Evolutionary conservation across 2,113 vertebrate species (phyloP), one percentile per base, ranked within the genome.

Genomic region (Cygnus buccinator): DNA sequence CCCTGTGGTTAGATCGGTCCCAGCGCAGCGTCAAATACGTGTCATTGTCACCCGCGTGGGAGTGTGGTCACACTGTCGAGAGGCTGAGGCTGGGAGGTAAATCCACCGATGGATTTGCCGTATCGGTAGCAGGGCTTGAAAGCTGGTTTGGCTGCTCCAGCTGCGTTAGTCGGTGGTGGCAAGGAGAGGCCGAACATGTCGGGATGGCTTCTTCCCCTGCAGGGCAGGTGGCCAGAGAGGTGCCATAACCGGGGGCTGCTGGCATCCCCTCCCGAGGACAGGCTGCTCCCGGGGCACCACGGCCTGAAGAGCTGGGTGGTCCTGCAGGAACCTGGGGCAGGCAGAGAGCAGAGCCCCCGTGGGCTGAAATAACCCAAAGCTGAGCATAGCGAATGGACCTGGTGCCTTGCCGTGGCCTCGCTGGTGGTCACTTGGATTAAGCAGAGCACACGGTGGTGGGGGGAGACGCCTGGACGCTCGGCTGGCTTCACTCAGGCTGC

Each of bases 11-110:
- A 37, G 71, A 46, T 21, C 22, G 3, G 35, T 76, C 48, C 54
- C 48, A 37, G 6, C n/a, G n/a, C 0, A 0, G 22, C 43, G 59
- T 52, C 37, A 33, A 5, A 63, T 31, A 7, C 0, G 1, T 9
- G 15, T 43, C 33, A 0, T 29, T 71, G 8, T 58, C 80, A 55
- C 18, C 35, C 21, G 3, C 35, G 18, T 26, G 59, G 59, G 55
- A 59, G 29, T 29, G 59, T 13, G 37, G 11, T 75, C 29, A 7
- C 67, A 22, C 9, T 28, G 66, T 6, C 70, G 46, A 55, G 37
- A 44, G 57, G 74, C 77, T 66, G 41, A 62, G 72, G 20, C 59
- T 41, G 75, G 20, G 44, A 35, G 43, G 19, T 63, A 46, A 13
- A 35, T 5, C 0, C 57, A 20, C 13, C 23, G 26, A n/a, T 41